phyloP scores from a whole-genome alignment of 2,797 vertebrate genomes.

The Muraenolepis orangiensis region DNA sequence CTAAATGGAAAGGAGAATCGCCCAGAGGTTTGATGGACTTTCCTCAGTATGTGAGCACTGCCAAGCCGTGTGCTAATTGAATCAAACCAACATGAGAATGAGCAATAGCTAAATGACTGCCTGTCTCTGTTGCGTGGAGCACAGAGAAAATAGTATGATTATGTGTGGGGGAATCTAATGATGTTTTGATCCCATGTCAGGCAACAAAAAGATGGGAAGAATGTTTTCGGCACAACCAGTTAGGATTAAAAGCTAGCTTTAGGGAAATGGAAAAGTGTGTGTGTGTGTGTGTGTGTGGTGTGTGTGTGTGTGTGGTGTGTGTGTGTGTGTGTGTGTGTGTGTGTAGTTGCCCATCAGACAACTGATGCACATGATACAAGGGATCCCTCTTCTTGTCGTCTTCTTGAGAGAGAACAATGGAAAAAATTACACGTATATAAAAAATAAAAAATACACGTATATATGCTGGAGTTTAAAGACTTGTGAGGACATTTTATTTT shows the following conservation, averaged over 20 bases:
- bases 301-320: conserved; percentile 1
- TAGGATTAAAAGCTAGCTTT: neutral
- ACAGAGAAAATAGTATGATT: conserved; percentile 19
- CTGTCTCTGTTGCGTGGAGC: conserved; percentile 25
- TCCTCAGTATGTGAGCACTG: conserved; percentile 44
- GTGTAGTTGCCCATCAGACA: conserved; percentile 24
- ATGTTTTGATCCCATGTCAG: conserved; percentile 33
- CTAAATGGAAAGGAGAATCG: conserved; percentile 44
- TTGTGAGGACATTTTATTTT: neutral
- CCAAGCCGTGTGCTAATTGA: conserved; percentile 47
- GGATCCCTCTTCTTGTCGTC: conserved; percentile 72
- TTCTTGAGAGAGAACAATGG: conserved; percentile 37
- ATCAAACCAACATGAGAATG: conserved; percentile 51
- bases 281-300: conserved; percentile 6
- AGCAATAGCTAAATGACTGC: conserved; percentile 33
- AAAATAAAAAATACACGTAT: neutral
- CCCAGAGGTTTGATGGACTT: conserved; percentile 55
- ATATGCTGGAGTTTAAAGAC: neutral
- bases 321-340: conserved; percentile 3
- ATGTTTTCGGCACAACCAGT: conserved; percentile 4
- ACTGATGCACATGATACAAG: conserved; percentile 53
- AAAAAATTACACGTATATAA: neutral
- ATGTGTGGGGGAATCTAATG: conserved; percentile 8
- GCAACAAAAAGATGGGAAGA: conserved; percentile 8
- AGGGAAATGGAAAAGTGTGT: neutral